Percentiles rank a stretch among this genome's conserved stretches.
Conservation (phyloP, 1,140 invertebrate genomes). For the Cotesia vestalis region DNA sequence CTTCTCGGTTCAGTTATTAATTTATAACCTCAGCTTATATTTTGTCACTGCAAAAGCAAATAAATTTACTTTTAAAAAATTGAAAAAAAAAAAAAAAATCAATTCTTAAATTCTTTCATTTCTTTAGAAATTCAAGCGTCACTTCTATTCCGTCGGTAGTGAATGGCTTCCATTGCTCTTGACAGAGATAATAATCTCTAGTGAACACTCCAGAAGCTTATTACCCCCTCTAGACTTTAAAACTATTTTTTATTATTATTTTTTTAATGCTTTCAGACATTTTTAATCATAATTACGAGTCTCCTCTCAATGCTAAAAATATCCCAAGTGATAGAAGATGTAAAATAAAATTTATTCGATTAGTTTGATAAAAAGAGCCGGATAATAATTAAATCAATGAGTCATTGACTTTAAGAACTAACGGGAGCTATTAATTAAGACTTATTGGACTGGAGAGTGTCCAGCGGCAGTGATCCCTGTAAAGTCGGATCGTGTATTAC, state of each 20-base stretch:
- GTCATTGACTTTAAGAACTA: too few relatives aligned
- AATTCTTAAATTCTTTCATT: neutral
- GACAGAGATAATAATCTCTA: constrained; percentile 30
- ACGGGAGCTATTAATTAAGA: neutral
- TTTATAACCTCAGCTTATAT: too few relatives aligned
- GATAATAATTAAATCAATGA: constrained; percentile 5
- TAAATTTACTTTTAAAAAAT: neutral
- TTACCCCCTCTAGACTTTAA: constrained; percentile 13
- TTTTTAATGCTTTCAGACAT: neutral
- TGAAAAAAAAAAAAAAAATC: neutral
- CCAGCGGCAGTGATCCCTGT: neutral
- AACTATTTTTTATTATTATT: neutral
- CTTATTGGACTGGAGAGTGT: neutral
- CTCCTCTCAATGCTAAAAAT: too few relatives aligned
- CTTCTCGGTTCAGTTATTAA: too few relatives aligned
- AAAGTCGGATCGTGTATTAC: too few relatives aligned
- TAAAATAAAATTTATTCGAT: neutral
- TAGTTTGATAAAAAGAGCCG: neutral
- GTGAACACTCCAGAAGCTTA: constrained; percentile 22
- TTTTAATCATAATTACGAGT: constrained; percentile 19
- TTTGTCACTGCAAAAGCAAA: too few relatives aligned
- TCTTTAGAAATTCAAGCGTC: constrained; percentile 10
- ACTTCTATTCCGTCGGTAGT: constrained; percentile 6
- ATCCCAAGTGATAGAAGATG: neutral
- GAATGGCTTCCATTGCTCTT: constrained; percentile 20